phyloP scores from a whole-genome alignment of 1,140 invertebrate genomes.

The Arion vulgaris region DNA sequence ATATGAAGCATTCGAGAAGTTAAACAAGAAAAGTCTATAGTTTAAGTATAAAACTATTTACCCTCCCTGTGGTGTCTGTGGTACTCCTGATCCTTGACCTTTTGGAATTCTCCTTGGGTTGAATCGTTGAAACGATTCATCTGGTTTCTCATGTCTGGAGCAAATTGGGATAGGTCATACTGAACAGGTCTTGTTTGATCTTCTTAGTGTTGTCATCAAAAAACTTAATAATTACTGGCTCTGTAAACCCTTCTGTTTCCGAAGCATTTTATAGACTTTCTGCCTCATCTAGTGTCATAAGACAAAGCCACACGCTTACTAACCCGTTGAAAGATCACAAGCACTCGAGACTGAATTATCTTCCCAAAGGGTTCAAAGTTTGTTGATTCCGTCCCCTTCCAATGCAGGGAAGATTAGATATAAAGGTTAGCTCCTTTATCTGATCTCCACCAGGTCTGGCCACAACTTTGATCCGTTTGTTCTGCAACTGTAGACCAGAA shows the following conservation, averaged over 20 bases:
- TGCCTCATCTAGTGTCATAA: conserved; percentile 78
- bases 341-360: conserved; percentile 91
- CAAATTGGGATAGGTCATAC: conserved; percentile 42
- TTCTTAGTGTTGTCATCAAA: conserved; percentile 93
- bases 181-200: conserved; percentile 53
- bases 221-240: conserved; percentile 88
- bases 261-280: conserved; percentile 86
- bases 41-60: conserved; percentile 35
- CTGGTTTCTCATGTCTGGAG: conserved; percentile 57
- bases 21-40: no score
- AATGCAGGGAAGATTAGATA: conserved; percentile 86
- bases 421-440: conserved; percentile 96
- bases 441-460: conserved; percentile 91
- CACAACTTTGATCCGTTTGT: conserved; percentile 90
- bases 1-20: no score
- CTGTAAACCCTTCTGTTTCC: conserved; percentile 87
- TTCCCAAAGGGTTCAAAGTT: conserved; percentile 88
- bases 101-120: conserved; percentile 58
- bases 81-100: conserved; percentile 25
- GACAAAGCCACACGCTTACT: conserved; percentile 92
- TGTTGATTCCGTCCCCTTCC: conserved; percentile 82
- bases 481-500: conserved; percentile 90
- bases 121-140: conserved; percentile 55
- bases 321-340: conserved; percentile 88
- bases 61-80: conserved; percentile 40